Percentiles rank a stretch among this genome's conserved stretches.
These are phyloP conservation scores for Oreortyx pictus DNA, from an alignment of 2,797 vertebrate genomes.

Conservation along the genomic window DNA sequence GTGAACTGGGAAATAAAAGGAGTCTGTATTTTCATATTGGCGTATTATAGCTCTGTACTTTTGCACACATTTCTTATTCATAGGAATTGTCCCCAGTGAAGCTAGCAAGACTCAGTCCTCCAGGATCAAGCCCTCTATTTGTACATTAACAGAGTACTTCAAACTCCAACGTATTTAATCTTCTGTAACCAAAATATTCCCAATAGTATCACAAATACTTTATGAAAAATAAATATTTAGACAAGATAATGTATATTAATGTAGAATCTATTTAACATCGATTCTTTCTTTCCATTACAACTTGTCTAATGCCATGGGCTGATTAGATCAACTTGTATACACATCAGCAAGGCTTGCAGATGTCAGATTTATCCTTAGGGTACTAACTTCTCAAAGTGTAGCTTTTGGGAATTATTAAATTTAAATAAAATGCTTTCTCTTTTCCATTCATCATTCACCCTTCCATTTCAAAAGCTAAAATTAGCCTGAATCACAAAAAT, in stretches of 20 bases:
- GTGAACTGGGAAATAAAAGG: background rate
- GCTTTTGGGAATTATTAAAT: conserved; percentile 62
- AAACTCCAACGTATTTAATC: conserved; percentile 35
- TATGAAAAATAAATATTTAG: conserved; percentile 72
- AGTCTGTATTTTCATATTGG: background rate
- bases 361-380: conserved; percentile 39
- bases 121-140: conserved; percentile 31
- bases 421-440: conserved; percentile 54
- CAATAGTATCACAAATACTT: conserved; percentile 33
- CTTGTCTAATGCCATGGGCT: conserved; percentile 24
- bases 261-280: conserved; percentile 57
- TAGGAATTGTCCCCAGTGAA: background rate
- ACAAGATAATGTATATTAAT: conserved; percentile 63
- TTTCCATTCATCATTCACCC: conserved; percentile 8
- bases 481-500: background rate
- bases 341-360: conserved; percentile 26
- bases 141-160: conserved; percentile 13
- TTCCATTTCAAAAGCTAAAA: conserved; percentile 50
- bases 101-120: background rate
- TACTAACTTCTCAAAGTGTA: conserved; percentile 48
- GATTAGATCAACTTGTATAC: conserved; percentile 28
- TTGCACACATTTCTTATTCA: background rate
- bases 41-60: background rate
- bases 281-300: conserved; percentile 68
- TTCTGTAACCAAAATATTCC: conserved; percentile 42